Base-by-base conservation (phyloP, 2,888 invertebrate genomes). In the Emmelina monodactyla region DNA sequence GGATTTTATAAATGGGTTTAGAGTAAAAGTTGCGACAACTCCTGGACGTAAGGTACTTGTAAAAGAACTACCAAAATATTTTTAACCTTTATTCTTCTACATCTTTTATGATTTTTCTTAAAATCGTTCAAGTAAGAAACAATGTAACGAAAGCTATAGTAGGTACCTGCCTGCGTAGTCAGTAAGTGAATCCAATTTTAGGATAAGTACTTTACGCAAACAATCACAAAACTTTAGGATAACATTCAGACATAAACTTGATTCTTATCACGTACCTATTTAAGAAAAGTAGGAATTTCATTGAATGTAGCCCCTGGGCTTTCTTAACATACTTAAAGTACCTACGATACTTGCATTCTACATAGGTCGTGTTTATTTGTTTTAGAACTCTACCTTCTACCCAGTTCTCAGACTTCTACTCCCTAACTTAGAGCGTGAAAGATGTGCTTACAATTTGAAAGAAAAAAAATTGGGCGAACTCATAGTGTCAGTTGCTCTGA, bases 391-490 rank as follows among this genome's bases (percentile, higher is more conserved):
- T 25, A 85, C 82, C 39, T 81, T 89, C 39, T 94, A 85, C 62
- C 87, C 91, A 5, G 82, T 92, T 28, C 58, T 97, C 47, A 83
- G 96, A 43, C 76, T 96, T 19, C 63, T 97, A 7, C 53, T 96
- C 16, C 94, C 96, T 1, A 82, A 85, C 39, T 69, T 85, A 19
- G 97, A 97, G 53, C 85, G 88, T 44, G 88, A 90, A 45, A 83
- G 96, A 45, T 85, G 85, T 25, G 84, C 92, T 0, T 94, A 94
- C 66, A 92, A 94, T 13, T 79, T 97, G 40, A 92, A 93, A 69
- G 89, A 91, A 66, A 80, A 83, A 22, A 85, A 86, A 44, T 79
- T 97, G 38, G 89, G 88, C 0, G 84, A 82, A 46, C 60, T 89
- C 22, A 85, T 93, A 39, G 86, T 91, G n/a, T 84, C 86, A 50